These are phyloP conservation scores for Hedychridium roseum DNA, from an alignment of 2,888 invertebrate species.

Conservation along the genomic window DNA sequence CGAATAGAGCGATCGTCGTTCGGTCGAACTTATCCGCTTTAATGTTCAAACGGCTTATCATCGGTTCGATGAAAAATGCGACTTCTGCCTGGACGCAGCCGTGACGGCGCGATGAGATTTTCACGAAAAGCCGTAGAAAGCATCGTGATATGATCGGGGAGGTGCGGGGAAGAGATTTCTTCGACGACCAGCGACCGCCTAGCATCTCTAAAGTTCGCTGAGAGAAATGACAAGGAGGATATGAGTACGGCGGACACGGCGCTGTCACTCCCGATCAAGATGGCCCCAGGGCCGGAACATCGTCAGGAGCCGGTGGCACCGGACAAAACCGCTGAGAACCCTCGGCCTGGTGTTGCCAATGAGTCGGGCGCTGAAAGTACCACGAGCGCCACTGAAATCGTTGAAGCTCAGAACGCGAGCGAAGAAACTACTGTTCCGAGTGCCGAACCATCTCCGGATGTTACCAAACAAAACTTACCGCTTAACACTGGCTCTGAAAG, in stretches of 20 bases:
- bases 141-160: no score
- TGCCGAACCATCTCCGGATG: slow-evolving; percentile 28
- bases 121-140: no score
- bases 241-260: slow-evolving; percentile 39
- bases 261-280: slow-evolving; percentile 66
- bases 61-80: slow-evolving; percentile 17
- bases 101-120: no score
- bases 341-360: slow-evolving; percentile 26
- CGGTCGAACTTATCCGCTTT: slow-evolving; percentile 9
- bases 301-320: slow-evolving; percentile 80
- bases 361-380: slow-evolving; percentile 30
- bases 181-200: no score
- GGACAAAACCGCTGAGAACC: slow-evolving; percentile 67
- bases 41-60: slow-evolving; percentile 15
- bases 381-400: slow-evolving; percentile 27
- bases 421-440: slow-evolving; percentile 27
- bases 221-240: slow-evolving; percentile 24
- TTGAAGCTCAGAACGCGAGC: slow-evolving; percentile 24
- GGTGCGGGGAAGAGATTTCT: no score
- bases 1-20: slow-evolving; percentile 9
- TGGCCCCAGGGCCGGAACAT: slow-evolving; percentile 82
- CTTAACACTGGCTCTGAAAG: slow-evolving; percentile 36
- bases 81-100: slow-evolving; percentile 12
- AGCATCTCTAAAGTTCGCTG: no score
- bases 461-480: slow-evolving; percentile 30